Conservation (phyloP, 2,888 invertebrate genomes). For the Tachina grossa region DNA sequence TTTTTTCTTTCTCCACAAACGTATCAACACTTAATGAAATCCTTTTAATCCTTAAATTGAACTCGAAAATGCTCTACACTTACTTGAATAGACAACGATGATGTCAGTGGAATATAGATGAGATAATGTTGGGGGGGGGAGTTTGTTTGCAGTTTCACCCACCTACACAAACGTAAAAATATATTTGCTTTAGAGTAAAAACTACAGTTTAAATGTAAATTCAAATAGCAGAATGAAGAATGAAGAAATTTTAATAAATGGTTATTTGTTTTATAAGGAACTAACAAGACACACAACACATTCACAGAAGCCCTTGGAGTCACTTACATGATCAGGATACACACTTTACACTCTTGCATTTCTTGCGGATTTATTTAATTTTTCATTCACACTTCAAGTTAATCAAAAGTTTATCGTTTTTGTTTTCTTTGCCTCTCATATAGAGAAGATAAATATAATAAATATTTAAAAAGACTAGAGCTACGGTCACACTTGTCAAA, state of each 20-base stretch:
- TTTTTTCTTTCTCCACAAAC: conserved; percentile 28
- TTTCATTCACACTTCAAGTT: conserved; percentile 41
- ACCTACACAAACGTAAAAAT: neutral
- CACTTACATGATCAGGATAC: neutral
- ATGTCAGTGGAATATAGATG: conserved; percentile 51
- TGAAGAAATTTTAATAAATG: conserved; percentile 46
- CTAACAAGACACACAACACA: conserved; percentile 27
- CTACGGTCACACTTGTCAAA: no score
- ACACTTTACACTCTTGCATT: neutral
- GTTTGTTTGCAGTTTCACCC: neutral
- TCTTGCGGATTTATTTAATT: neutral
- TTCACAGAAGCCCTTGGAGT: neutral
- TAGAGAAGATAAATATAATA: conserved; percentile 15
- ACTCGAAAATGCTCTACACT: conserved; percentile 63
- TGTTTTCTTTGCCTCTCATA: conserved; percentile 32
- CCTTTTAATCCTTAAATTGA: conserved; percentile 70
- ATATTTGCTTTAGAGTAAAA: conserved; percentile 47
- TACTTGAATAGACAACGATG: conserved; percentile 43
- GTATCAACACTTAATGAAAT: conserved; percentile 65
- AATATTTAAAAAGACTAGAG: neutral
- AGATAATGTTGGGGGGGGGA: neutral
- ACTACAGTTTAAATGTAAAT: conserved; percentile 29
- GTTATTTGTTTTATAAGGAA: conserved; percentile 31
- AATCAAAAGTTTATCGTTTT: conserved; percentile 21
- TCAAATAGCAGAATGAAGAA: conserved; percentile 21